These are phyloP conservation scores for Drosophila testacea DNA, from an alignment of 2,888 invertebrate genomes.

Conservation along the genomic window DNA sequence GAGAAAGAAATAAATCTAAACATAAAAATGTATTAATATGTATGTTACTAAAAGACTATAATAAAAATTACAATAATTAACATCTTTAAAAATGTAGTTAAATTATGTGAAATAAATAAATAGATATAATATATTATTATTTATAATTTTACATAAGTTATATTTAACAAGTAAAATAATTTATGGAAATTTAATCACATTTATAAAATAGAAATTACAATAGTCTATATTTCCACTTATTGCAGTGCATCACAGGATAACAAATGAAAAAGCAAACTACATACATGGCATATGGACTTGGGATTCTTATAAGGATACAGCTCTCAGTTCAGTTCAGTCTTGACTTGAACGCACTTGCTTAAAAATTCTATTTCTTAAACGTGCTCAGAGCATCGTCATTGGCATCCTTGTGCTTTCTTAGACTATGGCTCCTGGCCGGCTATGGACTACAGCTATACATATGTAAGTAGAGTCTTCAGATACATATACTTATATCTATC, in stretches of 20 bases:
- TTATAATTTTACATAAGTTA: too few relatives aligned
- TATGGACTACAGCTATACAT: slow-evolving; percentile 42
- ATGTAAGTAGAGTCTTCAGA: slow-evolving; percentile 26
- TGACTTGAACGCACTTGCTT: slow-evolving; percentile 69
- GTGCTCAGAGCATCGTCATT: slow-evolving; percentile 60
- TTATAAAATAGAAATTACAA: not conserved
- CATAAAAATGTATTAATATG: too few relatives aligned
- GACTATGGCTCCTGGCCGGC: slow-evolving; percentile 58
- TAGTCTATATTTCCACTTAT: not conserved
- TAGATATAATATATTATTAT: too few relatives aligned
- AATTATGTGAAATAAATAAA: too few relatives aligned
- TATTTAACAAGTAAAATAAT: too few relatives aligned
- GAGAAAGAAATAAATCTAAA: too few relatives aligned
- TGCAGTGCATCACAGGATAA: slow-evolving; percentile 5
- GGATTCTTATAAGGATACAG: slow-evolving; percentile 10
- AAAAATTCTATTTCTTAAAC: slow-evolving; percentile 81
- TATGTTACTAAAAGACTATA: too few relatives aligned
- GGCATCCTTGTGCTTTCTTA: slow-evolving; percentile 56
- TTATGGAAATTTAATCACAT: too few relatives aligned
- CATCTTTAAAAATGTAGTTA: too few relatives aligned
- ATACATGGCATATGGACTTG: slow-evolving; percentile 31
- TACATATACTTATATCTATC: slow-evolving; percentile 7
- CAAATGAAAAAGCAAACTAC: slow-evolving; percentile 31
- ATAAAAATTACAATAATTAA: too few relatives aligned
- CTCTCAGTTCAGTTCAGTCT: slow-evolving; percentile 21